Evolutionary conservation across 2,113 vertebrate genomes (phyloP).

Genomic region (Pao palembangensis): DNA sequence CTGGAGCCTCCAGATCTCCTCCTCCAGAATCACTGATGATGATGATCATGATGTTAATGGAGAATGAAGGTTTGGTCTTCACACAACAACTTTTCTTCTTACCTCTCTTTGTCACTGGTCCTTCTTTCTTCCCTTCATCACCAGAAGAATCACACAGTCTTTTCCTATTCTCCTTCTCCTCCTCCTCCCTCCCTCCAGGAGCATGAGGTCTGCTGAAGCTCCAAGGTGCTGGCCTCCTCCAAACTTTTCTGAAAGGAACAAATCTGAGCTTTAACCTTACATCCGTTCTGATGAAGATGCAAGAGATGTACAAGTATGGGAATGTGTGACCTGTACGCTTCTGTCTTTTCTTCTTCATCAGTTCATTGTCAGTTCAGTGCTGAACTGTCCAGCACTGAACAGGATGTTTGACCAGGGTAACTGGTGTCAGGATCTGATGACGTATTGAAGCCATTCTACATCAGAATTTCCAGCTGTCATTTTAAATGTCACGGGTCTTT

Average conservation of each 20-base stretch:
- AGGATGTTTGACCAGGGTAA: no score
- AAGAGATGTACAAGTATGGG: no score
- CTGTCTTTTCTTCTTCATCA: no score
- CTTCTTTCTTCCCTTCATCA: constrained; percentile 5
- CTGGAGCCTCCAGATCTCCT: constrained; percentile 60
- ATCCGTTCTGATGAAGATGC: no score
- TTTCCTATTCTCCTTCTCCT: constrained; percentile 29
- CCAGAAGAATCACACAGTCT: background rate
- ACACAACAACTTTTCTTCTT: background rate
- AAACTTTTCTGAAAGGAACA: constrained; percentile 49
- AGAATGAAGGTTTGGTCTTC: background rate
- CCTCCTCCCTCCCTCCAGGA: constrained; percentile 15
- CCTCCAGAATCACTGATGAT: constrained; percentile 41
- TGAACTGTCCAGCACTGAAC: no score
- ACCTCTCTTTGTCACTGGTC: constrained; percentile 41
- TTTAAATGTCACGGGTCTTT: no score
- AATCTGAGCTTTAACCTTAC: background rate
- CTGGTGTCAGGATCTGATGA: no score
- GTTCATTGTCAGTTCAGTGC: no score
- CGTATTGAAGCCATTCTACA: no score
- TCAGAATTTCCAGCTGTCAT: no score
- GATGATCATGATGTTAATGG: rapidly evolving
- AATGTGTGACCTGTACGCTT: no score
- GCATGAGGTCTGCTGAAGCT: constrained; percentile 49
- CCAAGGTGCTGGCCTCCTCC: constrained; percentile 58